Base-by-base conservation (phyloP, 1,140 invertebrate genomes). In the Belonocnema kinseyi region DNA sequence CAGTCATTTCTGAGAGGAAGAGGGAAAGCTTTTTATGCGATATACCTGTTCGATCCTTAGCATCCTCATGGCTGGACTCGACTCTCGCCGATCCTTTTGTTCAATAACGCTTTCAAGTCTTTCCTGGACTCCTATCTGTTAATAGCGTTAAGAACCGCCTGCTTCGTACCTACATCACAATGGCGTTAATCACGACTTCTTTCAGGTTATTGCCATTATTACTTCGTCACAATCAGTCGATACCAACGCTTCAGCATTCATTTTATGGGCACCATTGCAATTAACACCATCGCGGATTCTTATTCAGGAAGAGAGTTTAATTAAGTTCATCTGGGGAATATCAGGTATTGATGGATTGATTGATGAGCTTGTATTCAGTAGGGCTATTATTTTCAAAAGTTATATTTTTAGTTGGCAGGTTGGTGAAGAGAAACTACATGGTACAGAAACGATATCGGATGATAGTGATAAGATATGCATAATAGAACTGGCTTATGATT, bases 181-280 rank as follows among this genome's bases (percentile, higher is more conserved):
- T 81, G 73, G 74, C 71, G 71, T 83, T 83, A 81, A 83, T 83
- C 77, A 73, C 53, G 40, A 77, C 46, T 77, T 73, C 40, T 77
- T 77, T 74, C 56, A 19, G 40, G 53, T 52, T 73, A 50, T 73
- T 26, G 70, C 71, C 76, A 46, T 73, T 77, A 58, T 77, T 54
- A 61, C 61, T 26, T 14, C 66, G 17, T 19, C 58, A 72, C 76
- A 72, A 58, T 77, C 76, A 50, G 52, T 74, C 54, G 54, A 58
- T 74, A 52, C 58, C 50, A 46, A 12, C 40, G 21, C 72, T 74
- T 58, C 21, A 66, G 26, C 17, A 52, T 56, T 58, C 70, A 26
- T 50, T 40, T 26, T 66, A 16, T 16, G 16, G 26, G 58, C 26
- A 40, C 33, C 58, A 40, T 14, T 66, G 61, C 40, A 66, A 66